Evolutionary conservation across 1,140 invertebrate genomes (phyloP), one percentile per base, ranked within the genome.

Genomic region (Heliconius nattereri): DNA sequence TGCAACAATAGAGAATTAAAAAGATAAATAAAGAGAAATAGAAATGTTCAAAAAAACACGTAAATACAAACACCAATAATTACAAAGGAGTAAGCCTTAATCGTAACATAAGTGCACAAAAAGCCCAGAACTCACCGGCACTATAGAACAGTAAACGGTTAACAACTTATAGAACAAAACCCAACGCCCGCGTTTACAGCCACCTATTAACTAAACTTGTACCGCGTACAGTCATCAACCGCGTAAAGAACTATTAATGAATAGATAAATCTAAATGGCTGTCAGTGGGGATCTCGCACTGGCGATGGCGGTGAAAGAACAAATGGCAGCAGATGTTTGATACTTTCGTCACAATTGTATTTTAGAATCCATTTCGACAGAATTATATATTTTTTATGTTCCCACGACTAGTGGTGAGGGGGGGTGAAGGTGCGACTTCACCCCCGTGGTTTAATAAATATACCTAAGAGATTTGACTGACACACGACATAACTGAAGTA

Each of bases 201-300:
- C 75, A 78, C 77, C 80, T 81, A 60, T 82, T 78, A 82, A 80
- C 76, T 79, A 82, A 84, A 84, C 81, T 81, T 80, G 73, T 82
- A 70, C 40, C 78, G 78, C 66, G 72, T 16, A 66, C 60, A 66
- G 60, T 26, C 60, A 66, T 66, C 60, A 66, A 66, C 60, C 57
- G 72, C 73, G 52, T 72, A 57, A 82, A 77, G 52, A 80, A 75
- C 78, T 29, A 81, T 71, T 77, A 60, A 77, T 49, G 19, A 60
- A 54, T 57, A 66, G n/a, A 76, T 80, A 66, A 66, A 66, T 66
- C 60, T 66, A 71, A 76, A 76, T 76, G 60, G 71, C 75, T 49
- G 66, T 49, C 75, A 52, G 66, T 71, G n/a, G 7, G 1, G 60
- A 29, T 13, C 26, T 66, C 60, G 16, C 11, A 16, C 11, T 26